Evolutionary conservation across 2,888 invertebrate genomes (phyloP).

Genomic region (Malthinus seriepunctatus): DNA sequence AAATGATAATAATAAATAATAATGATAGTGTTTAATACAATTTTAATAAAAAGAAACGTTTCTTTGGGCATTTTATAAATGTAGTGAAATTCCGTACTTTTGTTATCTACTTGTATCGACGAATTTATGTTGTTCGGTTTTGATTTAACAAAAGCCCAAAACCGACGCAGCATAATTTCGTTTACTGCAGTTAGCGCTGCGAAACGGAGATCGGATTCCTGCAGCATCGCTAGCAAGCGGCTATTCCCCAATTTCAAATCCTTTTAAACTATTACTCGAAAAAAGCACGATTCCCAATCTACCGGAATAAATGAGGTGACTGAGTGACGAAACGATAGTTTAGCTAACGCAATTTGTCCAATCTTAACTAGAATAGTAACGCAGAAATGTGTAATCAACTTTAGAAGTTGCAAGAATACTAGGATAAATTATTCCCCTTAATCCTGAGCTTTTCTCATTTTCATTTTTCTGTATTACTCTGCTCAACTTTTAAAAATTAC

Average conservation of each 20-base stretch:
- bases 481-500: conserved; percentile 35
- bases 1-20: conserved; percentile 50
- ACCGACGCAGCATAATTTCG: conserved; percentile 17
- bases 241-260: conserved; percentile 9
- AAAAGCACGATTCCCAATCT: conserved; percentile 40
- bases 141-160: background rate
- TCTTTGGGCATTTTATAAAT: conserved; percentile 53
- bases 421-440: conserved; percentile 46
- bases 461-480: conserved; percentile 31
- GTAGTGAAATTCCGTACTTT: conserved; percentile 33
- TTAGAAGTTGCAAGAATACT: conserved; percentile 46
- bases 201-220: conserved; percentile 16
- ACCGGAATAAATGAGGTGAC: conserved; percentile 44
- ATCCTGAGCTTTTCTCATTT: conserved; percentile 43
- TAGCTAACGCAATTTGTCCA: conserved; percentile 49
- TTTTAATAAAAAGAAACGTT: conserved; percentile 52
- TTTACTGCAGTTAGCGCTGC: conserved; percentile 23
- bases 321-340: conserved; percentile 48
- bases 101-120: conserved; percentile 21
- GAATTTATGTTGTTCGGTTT: conserved; percentile 17
- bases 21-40: conserved; percentile 55
- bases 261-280: conserved; percentile 17
- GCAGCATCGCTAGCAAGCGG: conserved; percentile 19
- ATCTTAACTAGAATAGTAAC: conserved; percentile 48
- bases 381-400: conserved; percentile 51